Evolutionary conservation across 2,113 vertebrate genomes (phyloP).

Genomic region (Actinemys pallida): DNA sequence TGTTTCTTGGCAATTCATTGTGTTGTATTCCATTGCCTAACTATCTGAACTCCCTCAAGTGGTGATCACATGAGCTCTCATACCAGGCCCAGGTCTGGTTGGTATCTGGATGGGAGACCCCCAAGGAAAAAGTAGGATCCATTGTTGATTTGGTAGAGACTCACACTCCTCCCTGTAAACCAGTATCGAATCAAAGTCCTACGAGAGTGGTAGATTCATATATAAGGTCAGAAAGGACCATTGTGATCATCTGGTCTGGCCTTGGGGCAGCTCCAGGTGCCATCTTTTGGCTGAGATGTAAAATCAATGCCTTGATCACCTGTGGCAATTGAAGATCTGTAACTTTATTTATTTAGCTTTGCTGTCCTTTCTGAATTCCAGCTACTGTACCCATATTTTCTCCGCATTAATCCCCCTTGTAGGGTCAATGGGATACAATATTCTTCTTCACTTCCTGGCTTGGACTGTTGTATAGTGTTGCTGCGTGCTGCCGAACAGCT

Average conservation of each 20-base stretch:
- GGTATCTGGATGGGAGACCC: too few species aligned
- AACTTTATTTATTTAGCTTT: neutral
- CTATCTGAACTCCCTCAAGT: too few species aligned
- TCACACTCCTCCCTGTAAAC: neutral
- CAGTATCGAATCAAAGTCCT: neutral
- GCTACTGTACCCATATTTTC: neutral
- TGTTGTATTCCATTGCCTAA: too few species aligned
- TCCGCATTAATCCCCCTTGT: neutral
- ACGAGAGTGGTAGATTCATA: neutral
- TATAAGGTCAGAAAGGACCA: neutral
- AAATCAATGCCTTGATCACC: neutral
- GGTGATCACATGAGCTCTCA: too few species aligned
- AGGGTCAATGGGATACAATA: neutral
- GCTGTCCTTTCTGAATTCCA: neutral
- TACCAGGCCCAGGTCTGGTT: too few species aligned
- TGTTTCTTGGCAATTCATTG: too few species aligned
- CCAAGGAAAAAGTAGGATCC: too few species aligned
- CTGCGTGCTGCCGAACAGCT: neutral
- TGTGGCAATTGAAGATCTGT: neutral
- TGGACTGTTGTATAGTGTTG: neutral
- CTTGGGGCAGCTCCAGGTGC: too few species aligned
- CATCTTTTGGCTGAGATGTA: neutral
- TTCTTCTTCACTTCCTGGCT: neutral
- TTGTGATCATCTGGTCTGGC: neutral
- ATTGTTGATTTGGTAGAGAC: too few species aligned